Conservation (phyloP, 2,888 invertebrate genomes). For the Myathropa florea region DNA sequence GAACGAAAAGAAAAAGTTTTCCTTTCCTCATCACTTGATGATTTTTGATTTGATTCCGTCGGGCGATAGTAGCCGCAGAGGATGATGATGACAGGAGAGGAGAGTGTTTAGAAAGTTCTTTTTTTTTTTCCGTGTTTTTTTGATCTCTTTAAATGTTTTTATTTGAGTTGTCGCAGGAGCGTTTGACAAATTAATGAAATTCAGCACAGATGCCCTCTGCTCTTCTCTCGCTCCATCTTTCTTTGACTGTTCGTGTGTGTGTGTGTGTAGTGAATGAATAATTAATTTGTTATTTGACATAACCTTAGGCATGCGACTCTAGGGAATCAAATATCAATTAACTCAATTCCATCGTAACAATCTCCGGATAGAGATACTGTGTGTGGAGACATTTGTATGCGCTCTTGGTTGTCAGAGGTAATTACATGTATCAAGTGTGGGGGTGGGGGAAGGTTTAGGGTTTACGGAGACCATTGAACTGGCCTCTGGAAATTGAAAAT, state of each 20-base stretch:
- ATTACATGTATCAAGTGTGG: background rate
- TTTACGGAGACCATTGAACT: too few relatives aligned
- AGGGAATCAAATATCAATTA: conserved; percentile 58
- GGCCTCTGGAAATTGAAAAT: background rate
- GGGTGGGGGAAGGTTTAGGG: background rate
- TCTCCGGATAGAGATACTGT: background rate
- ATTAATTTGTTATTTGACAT: conserved; percentile 53
- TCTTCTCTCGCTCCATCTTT: background rate
- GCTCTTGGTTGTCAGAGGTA: background rate
- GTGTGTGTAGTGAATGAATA: conserved; percentile 41
- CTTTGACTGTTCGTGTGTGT: background rate
- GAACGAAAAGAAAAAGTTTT: conserved; percentile 34
- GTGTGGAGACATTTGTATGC: background rate
- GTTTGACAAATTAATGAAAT: conserved; percentile 40
- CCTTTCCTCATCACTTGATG: conserved; percentile 55
- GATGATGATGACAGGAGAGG: background rate
- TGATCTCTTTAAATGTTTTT: conserved; percentile 19
- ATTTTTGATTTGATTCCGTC: conserved; percentile 58
- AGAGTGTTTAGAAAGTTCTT: conserved; percentile 27
- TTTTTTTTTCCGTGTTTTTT: background rate
- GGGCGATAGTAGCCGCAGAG: conserved; percentile 33
- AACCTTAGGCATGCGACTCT: conserved; percentile 20
- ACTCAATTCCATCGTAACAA: conserved; percentile 2
- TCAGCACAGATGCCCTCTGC: background rate
- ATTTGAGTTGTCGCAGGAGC: conserved; percentile 26